These are phyloP conservation scores for Hippocampus mohnikei DNA, from an alignment of 2,113 vertebrate species.

Conservation along the genomic window DNA sequence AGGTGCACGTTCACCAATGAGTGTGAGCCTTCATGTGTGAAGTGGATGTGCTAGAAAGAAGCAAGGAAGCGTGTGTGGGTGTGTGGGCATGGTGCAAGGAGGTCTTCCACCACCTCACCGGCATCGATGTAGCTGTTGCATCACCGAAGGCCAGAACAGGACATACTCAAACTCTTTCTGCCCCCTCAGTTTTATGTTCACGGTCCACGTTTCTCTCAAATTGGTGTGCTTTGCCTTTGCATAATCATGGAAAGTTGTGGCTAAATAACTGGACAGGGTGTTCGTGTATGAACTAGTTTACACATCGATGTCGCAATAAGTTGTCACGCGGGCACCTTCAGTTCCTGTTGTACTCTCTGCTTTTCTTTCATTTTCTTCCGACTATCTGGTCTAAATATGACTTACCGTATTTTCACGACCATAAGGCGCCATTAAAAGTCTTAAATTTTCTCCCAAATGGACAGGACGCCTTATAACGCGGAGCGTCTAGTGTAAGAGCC, in stretches of 20 bases:
- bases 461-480: no score
- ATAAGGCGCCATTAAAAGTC: no score
- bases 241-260: background rate
- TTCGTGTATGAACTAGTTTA: no score
- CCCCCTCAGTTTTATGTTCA: background rate
- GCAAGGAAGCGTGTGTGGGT: constrained; percentile 37
- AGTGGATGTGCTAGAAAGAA: constrained; percentile 6
- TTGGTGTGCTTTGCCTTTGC: background rate
- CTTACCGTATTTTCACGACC: no score
- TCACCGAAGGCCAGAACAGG: background rate
- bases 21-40: constrained; percentile 12
- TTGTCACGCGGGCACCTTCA: background rate
- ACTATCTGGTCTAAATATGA: background rate
- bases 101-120: constrained; percentile 1
- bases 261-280: background rate
- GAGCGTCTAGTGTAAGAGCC: no score
- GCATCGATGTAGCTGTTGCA: background rate
- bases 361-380: background rate
- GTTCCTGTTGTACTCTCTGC: background rate
- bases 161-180: background rate
- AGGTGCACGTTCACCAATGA: constrained; percentile 13
- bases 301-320: background rate
- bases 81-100: constrained; percentile 26
- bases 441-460: no score
- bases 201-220: no score